Evolutionary conservation across 2,888 invertebrate genomes (phyloP), one percentile per base, ranked within the genome.

Genomic region (Parelbella ahira): DNA sequence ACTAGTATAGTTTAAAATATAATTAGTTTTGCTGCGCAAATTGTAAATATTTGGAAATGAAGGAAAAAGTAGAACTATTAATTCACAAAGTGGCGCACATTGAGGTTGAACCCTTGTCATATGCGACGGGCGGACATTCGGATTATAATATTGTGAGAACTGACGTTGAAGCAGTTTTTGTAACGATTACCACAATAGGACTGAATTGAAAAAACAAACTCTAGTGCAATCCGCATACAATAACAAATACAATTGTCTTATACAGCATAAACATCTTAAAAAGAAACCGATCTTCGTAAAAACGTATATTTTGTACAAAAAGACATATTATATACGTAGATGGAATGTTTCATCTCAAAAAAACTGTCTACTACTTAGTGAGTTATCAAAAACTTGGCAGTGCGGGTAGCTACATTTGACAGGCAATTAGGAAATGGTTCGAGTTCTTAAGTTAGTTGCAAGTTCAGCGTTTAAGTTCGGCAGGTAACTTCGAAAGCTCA

Each of bases 101-200:
- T n/a, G n/a, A 52, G 58, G 60, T 56, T 61, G 54, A 55, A 70
- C 73, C 68, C 69, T 58, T 56, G 65, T 73, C 71, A 68, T 39
- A 34, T 32, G 48, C 47, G 63, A 65, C 67, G 53, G 70, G 58
- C 65, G 50, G 65, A 63, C 59, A 48, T 55, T 50, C 53, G 68
- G 69, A 64, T 69, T 70, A 72, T 59, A 63, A 56, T 24, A 34
- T 28, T 37, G 28, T 10, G 37, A 3, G 15, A 12, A 21, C 37
- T 37, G 28, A 20, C 37, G 10, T n/a, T 23, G 23, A n/a, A 30
- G 9, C 18, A 30, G 38, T 29, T 38, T 29, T 38, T 30, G 29
- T 23, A n/a, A n/a, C n/a, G n/a, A n/a, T n/a, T n/a, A n/a, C n/a
- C n/a, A n/a, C n/a, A n/a, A n/a, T n/a, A n/a, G n/a, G n/a, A n/a